Percentiles rank a stretch among this genome's conserved stretches.
These are phyloP conservation scores for Cirrhinus mrigala DNA, from an alignment of 2,797 vertebrate species.

Conservation along the genomic window DNA sequence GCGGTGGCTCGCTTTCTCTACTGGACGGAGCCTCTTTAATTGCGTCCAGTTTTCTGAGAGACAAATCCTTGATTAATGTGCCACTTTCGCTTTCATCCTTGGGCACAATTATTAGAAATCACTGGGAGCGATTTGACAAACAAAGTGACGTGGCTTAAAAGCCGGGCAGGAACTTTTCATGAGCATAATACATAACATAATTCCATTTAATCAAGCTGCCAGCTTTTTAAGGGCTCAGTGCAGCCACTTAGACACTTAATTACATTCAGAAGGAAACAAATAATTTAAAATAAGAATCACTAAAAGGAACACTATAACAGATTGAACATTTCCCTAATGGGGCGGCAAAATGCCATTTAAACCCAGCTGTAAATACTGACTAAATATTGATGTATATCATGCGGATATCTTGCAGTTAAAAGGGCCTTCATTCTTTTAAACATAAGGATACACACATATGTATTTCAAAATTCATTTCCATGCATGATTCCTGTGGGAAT, in stretches of 20 bases:
- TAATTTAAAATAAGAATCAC: constrained; percentile 58
- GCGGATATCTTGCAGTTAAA: constrained; percentile 62
- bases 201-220: constrained; percentile 66
- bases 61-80: constrained; percentile 78
- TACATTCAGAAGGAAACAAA: constrained; percentile 60
- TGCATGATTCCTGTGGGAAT: constrained; percentile 69
- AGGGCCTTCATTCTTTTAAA: constrained; percentile 64
- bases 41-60: constrained; percentile 41
- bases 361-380: constrained; percentile 24
- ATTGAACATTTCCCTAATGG: constrained; percentile 59
- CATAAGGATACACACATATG: constrained; percentile 66
- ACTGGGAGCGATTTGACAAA: constrained; percentile 71
- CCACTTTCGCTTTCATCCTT: constrained; percentile 63
- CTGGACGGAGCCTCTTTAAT: constrained; percentile 58
- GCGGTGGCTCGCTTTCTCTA: constrained; percentile 58
- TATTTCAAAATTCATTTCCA: constrained; percentile 63
- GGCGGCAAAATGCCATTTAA: constrained; percentile 51
- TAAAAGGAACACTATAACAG: constrained; percentile 54
- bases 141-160: constrained; percentile 68
- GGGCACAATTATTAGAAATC: constrained; percentile 77
- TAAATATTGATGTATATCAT: constrained; percentile 45
- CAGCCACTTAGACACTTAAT: constrained; percentile 75
- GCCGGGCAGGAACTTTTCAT: constrained; percentile 65
- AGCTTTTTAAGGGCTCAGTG: constrained; percentile 61
- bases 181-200: constrained; percentile 67